Percentiles rank a stretch among this genome's conserved stretches.
Conservation (phyloP, 1,140 invertebrate species). For the Chironomus striatipennis region DNA sequence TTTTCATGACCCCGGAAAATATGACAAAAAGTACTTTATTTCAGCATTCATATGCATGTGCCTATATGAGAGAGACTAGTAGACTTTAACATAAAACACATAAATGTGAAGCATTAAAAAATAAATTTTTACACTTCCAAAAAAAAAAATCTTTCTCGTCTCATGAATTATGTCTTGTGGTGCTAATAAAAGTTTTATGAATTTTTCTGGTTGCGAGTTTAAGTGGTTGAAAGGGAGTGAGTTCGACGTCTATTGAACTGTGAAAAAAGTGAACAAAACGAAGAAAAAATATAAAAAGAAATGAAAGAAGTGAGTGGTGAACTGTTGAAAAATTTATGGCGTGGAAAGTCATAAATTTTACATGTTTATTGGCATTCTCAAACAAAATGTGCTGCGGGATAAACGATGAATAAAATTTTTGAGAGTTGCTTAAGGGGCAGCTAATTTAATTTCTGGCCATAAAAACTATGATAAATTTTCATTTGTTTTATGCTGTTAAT, state of each 20-base stretch:
- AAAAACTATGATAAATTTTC: not conserved
- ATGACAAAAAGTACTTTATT: too few relatives aligned
- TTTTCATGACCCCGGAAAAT: too few relatives aligned
- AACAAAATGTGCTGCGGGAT: not conserved
- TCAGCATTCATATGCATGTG: too few relatives aligned
- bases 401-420: not conserved
- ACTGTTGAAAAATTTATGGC: slow-evolving; percentile 2
- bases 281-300: not conserved
- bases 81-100: too few relatives aligned
- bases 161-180: too few relatives aligned
- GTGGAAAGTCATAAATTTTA: slow-evolving; percentile 14
- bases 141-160: too few relatives aligned
- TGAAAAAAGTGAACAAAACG: not conserved
- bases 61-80: too few relatives aligned
- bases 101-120: too few relatives aligned
- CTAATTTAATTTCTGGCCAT: slow-evolving; percentile 2
- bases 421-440: not conserved
- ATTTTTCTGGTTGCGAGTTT: too few relatives aligned
- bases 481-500: not conserved
- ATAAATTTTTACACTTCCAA: too few relatives aligned
- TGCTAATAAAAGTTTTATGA: too few relatives aligned
- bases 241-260: not conserved
- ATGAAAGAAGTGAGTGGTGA: not conserved
- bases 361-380: not conserved
- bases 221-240: not conserved